These are phyloP conservation scores for Antrozous pallidus DNA, from an alignment of 2,797 vertebrate species.

Conservation along the genomic window DNA sequence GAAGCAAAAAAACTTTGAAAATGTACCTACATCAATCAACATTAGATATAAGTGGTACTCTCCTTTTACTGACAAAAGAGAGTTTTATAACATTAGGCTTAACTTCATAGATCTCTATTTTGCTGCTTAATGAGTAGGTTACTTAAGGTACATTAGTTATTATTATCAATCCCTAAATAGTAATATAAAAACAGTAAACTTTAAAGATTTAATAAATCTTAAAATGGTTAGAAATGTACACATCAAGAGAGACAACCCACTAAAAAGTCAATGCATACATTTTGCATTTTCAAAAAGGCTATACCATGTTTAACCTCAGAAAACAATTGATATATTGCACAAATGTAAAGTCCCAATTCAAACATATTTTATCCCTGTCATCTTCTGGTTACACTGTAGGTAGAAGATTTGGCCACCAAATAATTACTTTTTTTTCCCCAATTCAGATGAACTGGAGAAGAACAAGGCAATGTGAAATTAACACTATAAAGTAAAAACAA, in stretches of 20 bases:
- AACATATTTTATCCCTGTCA: background rate
- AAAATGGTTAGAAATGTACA: background rate
- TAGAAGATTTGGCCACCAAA: background rate
- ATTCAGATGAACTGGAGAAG: background rate
- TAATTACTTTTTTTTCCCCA: background rate
- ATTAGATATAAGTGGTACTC: background rate
- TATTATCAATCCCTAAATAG: background rate
- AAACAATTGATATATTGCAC: background rate
- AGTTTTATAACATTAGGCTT: background rate
- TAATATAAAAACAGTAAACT: background rate
- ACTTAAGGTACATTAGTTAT: background rate
- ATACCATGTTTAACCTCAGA: background rate
- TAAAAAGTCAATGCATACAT: background rate
- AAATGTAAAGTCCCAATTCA: background rate
- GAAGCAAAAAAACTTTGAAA: slow-evolving; percentile 5
- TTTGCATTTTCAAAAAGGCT: background rate
- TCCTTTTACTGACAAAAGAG: background rate
- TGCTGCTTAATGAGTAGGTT: background rate
- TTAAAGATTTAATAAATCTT: slow-evolving; percentile 16
- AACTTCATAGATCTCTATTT: background rate
- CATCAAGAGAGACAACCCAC: background rate
- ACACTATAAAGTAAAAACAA: slow-evolving; percentile 9
- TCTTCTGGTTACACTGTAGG: background rate
- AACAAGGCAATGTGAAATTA: background rate
- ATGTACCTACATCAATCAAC: background rate